Evolutionary conservation across 2,888 invertebrate species (phyloP), one percentile per base, ranked within the genome.

Genomic region (Macaria liturata): DNA sequence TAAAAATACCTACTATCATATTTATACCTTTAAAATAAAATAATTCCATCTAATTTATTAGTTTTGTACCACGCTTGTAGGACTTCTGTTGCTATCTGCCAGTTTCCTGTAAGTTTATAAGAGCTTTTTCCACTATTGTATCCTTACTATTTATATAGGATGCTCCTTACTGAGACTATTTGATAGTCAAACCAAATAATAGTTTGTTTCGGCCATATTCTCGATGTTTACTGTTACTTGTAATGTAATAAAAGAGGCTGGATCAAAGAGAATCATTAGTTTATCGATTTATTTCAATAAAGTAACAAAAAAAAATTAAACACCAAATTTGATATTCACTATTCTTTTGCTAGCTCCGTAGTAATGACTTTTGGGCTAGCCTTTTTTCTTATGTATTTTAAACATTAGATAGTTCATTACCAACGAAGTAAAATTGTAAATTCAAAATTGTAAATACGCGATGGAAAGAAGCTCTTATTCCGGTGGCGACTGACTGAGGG

Each of bases 401-500:
- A 1, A 20, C 2, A 20, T 20, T 45, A 45, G 51, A n/a, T 51
- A 50, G 43, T 34, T 37, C 9, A 30, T 45, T n/a, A 39, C n/a
- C 49, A n/a, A 45, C 32, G 51, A 48, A 31, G 45, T 32, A 46
- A 9, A 9, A 30, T 37, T 58, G 50, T 51, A 51, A 60, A 60
- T 61, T 61, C 55, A 43, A 51, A 62, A 57, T 52, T 62, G 62
- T 59, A 67, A 63, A 64, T 63, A 64, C 57, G 67, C 63, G 57
- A 46, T 47, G 68, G 66, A 72, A 72, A 68, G 72, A 72, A 60
- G 78, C 71, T 72, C 74, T 72, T 69, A 65, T 54, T 65, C 66
- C 68, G 66, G 70, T 72, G 78, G 74, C 76, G 85, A 84, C 82
- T 85, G 84, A 81, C 69, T 73, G 76, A 80, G 69, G 79, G 78